A percentile compares a stretch with the other conserved stretches of the same genome.
These are phyloP conservation scores for Ctenochaetus hawaiiensis DNA, from an alignment of 2,797 vertebrate species.

Conservation along the genomic window DNA sequence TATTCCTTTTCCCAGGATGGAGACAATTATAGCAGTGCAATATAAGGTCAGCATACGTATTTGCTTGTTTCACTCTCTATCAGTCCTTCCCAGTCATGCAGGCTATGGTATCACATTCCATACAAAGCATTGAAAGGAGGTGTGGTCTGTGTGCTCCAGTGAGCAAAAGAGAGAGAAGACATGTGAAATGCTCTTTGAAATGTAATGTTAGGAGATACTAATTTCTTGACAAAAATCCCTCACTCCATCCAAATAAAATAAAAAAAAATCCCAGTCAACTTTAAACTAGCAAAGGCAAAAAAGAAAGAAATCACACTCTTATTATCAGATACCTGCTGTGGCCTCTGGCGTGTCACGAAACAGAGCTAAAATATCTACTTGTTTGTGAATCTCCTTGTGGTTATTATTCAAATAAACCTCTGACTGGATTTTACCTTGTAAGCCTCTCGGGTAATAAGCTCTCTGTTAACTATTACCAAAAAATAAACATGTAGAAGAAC, in stretches of 20 bases:
- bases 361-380: not conserved
- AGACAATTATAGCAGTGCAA: constrained; percentile 25
- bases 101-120: constrained; percentile 63
- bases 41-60: constrained; percentile 23
- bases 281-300: not conserved
- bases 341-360: not conserved
- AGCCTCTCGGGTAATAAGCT: not conserved
- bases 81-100: constrained; percentile 40
- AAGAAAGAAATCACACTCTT: not conserved
- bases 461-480: not conserved
- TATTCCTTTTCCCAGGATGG: constrained; percentile 34
- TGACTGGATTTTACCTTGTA: not conserved
- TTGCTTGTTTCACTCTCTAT: constrained; percentile 14
- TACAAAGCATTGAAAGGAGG: constrained; percentile 23
- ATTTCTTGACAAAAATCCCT: no score
- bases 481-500: not conserved
- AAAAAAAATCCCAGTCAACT: not conserved
- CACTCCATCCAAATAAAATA: not conserved
- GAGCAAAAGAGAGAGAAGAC: constrained; percentile 6
- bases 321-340: not conserved
- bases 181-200: constrained; percentile 4
- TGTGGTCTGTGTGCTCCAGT: constrained; percentile 7
- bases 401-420: not conserved
- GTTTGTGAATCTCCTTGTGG: not conserved
- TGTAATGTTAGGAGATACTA: not conserved